Evolutionary conservation across 2,797 vertebrate species (phyloP).

Genomic region (Acrossocheilus wenchowensis): DNA sequence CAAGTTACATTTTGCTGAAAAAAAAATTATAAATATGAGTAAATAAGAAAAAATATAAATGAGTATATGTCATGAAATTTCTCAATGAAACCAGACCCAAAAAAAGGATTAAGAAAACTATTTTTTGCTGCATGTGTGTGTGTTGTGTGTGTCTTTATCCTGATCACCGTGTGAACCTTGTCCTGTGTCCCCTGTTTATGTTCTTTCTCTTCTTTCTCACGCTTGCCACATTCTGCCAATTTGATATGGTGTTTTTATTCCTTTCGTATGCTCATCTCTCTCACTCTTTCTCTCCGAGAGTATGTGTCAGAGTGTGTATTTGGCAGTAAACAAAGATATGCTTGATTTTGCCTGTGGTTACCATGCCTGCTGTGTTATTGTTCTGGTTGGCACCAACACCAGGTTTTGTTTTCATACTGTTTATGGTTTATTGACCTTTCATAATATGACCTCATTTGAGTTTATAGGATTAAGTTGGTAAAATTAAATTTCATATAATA

Average conservation of each 20-base stretch:
- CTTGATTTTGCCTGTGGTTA: conserved; percentile 44
- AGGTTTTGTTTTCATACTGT: conserved; percentile 29
- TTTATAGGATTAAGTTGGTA: not conserved
- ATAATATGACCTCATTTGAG: not conserved
- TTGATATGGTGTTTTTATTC: conserved; percentile 51
- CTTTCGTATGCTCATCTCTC: conserved; percentile 47
- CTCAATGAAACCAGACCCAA: not conserved
- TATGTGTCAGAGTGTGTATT: conserved; percentile 43
- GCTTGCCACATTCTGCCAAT: conserved; percentile 44
- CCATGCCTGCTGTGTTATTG: conserved; percentile 41
- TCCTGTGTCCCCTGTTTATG: conserved; percentile 36
- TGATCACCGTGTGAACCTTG: conserved; percentile 53
- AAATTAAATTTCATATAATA: not conserved
- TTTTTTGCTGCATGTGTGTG: not conserved
- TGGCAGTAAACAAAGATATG: conserved; percentile 46
- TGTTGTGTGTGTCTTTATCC: not conserved
- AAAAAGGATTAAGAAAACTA: not conserved
- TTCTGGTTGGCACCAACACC: conserved; percentile 34
- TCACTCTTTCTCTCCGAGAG: conserved; percentile 10
- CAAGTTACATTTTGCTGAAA: not conserved
- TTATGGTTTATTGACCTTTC: conserved; percentile 37
- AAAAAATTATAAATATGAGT: not conserved
- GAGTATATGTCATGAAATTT: not conserved
- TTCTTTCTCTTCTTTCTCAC: conserved; percentile 37
- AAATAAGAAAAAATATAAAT: not conserved